Base-by-base conservation (phyloP, 2,888 invertebrate species). In the Himalopsyche japonica region DNA sequence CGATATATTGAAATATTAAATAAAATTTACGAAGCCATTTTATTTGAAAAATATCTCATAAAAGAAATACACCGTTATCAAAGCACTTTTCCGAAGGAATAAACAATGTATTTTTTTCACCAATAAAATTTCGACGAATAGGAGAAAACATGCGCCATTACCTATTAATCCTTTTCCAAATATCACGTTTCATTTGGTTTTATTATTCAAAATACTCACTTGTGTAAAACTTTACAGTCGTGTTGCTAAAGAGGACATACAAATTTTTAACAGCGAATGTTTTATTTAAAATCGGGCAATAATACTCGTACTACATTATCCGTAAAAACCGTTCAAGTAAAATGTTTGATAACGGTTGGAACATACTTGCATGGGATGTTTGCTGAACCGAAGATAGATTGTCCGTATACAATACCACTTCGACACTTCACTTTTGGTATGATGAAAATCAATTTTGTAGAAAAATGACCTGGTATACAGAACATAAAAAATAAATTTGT, bases 211-310 rank as follows among this genome's bases (percentile, higher is more conserved):
- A 57, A 20, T 57, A 57, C 57, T 24, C 20, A 20, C 57, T 57
- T n/a, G 57, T 57, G 24, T 57, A 57, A 57, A 57, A 57, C 57
- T 20, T 57, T 57, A 57, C 57, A 20, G 57, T 8, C 57, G 27
- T 20, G 64, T 79, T 82, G 64, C 82, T 49, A 76, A 82, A 82
- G 82, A 82, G 82, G 82, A 82, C 57, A 57, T 57, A 57, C 57
- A 20, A 82, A 64, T 82, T 79, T 57, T 82, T 43, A 82, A 79
- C 79, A 70, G 82, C 82, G 79, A 57, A 79, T 79, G 82, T 82
- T 82, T 82, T 79, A 82, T 82, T 82, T 82, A 64, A 79, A 82
- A 57, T 82, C 82, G 47, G 70, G 82, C 79, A 82, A 82, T 57
- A 57, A 57, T 57, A 57, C 57, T 57, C 57, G 57, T 20, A 24